Evolutionary conservation across 2,888 invertebrate genomes (phyloP).

Genomic region (Caenorhabditis japonica): DNA sequence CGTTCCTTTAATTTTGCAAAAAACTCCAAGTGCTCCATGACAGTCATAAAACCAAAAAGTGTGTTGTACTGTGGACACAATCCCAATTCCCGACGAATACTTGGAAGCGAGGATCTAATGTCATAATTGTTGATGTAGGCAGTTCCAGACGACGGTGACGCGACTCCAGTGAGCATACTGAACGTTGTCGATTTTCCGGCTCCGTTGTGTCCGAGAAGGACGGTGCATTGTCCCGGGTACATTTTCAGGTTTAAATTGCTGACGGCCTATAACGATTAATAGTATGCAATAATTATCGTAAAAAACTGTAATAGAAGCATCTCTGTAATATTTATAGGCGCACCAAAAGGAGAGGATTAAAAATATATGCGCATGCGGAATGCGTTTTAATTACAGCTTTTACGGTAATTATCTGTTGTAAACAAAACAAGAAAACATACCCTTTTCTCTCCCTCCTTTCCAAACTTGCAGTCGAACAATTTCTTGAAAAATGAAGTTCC

Average conservation of each 20-base stretch:
- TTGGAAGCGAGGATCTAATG: constrained; percentile 78
- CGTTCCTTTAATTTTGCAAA: constrained; percentile 81
- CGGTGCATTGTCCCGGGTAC: constrained; percentile 84
- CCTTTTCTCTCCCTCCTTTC: constrained; percentile 57
- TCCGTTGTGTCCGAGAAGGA: constrained; percentile 86
- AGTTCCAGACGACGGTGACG: constrained; percentile 64
- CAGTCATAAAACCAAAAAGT: constrained; percentile 87
- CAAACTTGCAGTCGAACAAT: constrained; percentile 71
- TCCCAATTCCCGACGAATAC: constrained; percentile 82
- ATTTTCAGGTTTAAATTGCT: constrained; percentile 83
- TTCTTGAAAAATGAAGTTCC: constrained; percentile 71
- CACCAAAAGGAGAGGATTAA: too few species aligned
- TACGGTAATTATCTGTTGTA: too few species aligned
- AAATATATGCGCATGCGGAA: too few species aligned
- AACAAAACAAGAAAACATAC: too few species aligned
- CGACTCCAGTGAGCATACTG: constrained; percentile 86
- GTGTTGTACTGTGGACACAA: constrained; percentile 91
- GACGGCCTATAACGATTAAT: constrained; percentile 82
- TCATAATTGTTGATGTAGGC: constrained; percentile 80
- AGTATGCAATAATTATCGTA: too few species aligned
- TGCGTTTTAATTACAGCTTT: too few species aligned
- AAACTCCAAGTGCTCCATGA: constrained; percentile 87
- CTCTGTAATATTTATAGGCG: too few species aligned
- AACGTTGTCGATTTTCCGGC: constrained; percentile 93
- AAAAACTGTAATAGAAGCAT: too few species aligned